Evolutionary conservation across 2,888 invertebrate genomes (phyloP), one percentile per base, ranked within the genome.

Genomic region (Tubulanus polymorphus): DNA sequence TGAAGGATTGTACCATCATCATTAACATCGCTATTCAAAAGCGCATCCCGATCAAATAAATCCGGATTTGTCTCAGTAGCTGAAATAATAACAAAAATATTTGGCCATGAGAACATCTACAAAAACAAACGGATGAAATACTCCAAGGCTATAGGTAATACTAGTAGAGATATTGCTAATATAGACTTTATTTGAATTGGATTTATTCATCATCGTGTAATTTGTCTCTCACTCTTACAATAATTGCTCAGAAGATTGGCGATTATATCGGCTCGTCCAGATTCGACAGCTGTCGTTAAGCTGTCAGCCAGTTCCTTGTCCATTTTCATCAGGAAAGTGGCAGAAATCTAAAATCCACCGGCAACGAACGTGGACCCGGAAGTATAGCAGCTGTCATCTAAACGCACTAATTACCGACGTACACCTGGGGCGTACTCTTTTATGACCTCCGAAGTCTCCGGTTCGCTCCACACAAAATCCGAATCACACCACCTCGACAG

Each of bases 191-290:
- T n/a, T n/a, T n/a, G n/a, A n/a, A n/a, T n/a, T n/a, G n/a, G n/a
- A n/a, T n/a, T n/a, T n/a, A n/a, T n/a, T n/a, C n/a, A n/a, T n/a
- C n/a, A n/a, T n/a, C n/a, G n/a, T n/a, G n/a, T n/a, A n/a, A n/a
- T n/a, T n/a, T n/a, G n/a, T n/a, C n/a, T n/a, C 67, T 70, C 71
- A 80, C 79, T 71, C 72, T 82, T 79, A 76, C 82, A 74, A 63
- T 83, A 82, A 56, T 82, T 82, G 61, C 83, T 82, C 53, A 85
- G 72, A 37, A 84, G 74, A 28, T 82, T 79, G 64, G 83, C 79
- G 37, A 85, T 79, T 60, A 85, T 82, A 67, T 85, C 85, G 37
- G 84, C 83, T 57, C 84, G 78, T 48, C 84, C 84, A 61, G 81
- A 80, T 63, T 81, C 81, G 56, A 85, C 82, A 50, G 84, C 84